Evolutionary conservation across 2,888 invertebrate species (phyloP).

Genomic region (Drosophila macrothrix): DNA sequence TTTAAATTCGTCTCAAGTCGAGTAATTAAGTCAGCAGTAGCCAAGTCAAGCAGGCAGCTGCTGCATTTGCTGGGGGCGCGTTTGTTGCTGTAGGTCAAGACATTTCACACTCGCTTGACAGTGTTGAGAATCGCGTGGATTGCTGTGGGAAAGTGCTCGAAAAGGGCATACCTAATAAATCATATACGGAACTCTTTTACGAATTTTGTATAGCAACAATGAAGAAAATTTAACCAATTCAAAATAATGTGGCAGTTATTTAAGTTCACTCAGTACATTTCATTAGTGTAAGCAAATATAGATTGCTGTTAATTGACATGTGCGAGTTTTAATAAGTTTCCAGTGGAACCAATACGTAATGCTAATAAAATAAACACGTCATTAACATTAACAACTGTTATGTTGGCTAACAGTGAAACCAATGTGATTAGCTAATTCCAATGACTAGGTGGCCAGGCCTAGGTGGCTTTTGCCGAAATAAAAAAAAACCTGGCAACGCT

Average conservation of each 20-base stretch:
- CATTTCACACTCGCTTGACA: conserved; percentile 60
- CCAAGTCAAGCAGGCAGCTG: conserved; percentile 15
- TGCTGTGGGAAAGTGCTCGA: conserved; percentile 38
- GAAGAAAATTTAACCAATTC: not conserved
- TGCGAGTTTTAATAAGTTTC: not conserved
- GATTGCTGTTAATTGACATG: not conserved
- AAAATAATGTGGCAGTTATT: not conserved
- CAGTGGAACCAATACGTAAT: conserved; percentile 12
- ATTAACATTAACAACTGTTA: not conserved
- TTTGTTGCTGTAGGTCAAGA: conserved; percentile 72
- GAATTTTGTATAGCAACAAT: not conserved
- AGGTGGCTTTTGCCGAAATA: not conserved
- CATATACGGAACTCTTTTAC: not conserved
- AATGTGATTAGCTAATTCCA: not conserved
- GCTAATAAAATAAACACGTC: not conserved
- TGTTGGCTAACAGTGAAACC: not conserved
- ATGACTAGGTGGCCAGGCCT: not conserved
- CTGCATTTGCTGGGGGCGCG: conserved; percentile 1
- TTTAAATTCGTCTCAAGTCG: conserved; percentile 41
- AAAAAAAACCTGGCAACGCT: not conserved
- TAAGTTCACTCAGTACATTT: not conserved
- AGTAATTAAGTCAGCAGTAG: conserved; percentile 50
- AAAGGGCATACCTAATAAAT: conserved; percentile 1
- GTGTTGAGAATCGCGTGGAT: conserved; percentile 27
- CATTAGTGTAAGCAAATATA: not conserved